Percentiles rank a stretch among this genome's conserved stretches.
These are phyloP conservation scores for Entelurus aequoreus DNA, from an alignment of 2,113 vertebrate species.

Conservation along the genomic window DNA sequence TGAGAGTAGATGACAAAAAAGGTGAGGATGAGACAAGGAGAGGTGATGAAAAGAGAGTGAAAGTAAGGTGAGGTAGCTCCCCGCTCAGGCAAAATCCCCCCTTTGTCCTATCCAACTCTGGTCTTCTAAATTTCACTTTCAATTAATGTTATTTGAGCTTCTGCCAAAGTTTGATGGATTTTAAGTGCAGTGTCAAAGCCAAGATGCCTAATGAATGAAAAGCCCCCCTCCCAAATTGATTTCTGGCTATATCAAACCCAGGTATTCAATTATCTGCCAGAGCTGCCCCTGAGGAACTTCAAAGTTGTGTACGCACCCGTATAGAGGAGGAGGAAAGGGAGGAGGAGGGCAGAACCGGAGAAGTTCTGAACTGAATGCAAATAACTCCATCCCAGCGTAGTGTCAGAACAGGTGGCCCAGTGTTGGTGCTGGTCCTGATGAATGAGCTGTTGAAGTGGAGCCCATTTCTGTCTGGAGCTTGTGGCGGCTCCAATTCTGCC, in stretches of 20 bases:
- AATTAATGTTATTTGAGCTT: conserved; percentile 52
- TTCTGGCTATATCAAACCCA: conserved; percentile 71
- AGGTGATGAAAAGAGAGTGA: background rate
- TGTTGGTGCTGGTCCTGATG: conserved; percentile 62
- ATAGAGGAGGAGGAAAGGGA: conserved; percentile 18
- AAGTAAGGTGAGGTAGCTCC: conserved; percentile 6
- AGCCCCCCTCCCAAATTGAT: conserved; percentile 73
- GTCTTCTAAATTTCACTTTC: conserved; percentile 59
- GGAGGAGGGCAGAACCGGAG: conserved; percentile 15
- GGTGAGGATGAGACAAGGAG: conserved; percentile 5
- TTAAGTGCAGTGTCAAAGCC: conserved; percentile 60
- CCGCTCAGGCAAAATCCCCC: conserved; percentile 29
- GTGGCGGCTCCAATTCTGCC: conserved; percentile 70
- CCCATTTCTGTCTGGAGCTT: conserved; percentile 63
- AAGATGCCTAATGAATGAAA: conserved; percentile 72
- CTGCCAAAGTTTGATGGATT: conserved; percentile 70
- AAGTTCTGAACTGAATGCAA: conserved; percentile 58
- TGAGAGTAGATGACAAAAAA: conserved; percentile 1
- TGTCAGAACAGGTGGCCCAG: conserved; percentile 69
- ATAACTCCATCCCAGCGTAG: conserved; percentile 56
- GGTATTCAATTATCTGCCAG: conserved; percentile 68
- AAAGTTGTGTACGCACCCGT: conserved; percentile 55
- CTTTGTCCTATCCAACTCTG: conserved; percentile 48
- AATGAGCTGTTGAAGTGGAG: conserved; percentile 71
- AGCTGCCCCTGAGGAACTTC: conserved; percentile 60